Conservation (phyloP, 2,113 vertebrate species). For the Sminthopsis crassicaudata region DNA sequence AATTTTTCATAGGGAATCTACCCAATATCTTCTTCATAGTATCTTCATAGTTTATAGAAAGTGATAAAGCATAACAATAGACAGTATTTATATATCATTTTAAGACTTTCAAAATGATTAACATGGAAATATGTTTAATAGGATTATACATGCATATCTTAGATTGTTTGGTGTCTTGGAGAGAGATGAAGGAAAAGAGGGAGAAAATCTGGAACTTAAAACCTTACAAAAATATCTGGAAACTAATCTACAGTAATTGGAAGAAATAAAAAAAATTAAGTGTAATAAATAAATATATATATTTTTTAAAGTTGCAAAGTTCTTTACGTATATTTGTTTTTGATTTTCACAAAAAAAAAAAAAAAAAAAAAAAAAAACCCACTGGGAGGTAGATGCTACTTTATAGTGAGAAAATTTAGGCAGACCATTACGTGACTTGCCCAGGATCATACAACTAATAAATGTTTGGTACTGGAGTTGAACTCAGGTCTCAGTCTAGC, state of each 20-base stretch:
- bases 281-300: too few relatives aligned
- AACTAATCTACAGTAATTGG: too few relatives aligned
- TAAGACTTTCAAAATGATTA: background rate
- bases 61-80: background rate
- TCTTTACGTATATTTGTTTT: background rate
- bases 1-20: background rate
- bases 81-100: background rate
- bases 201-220: too few relatives aligned
- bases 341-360: background rate
- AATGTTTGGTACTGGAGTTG: background rate
- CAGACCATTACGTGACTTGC: background rate
- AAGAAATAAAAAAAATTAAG: too few relatives aligned
- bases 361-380: background rate
- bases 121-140: too few relatives aligned
- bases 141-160: too few relatives aligned
- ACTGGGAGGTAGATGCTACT: background rate
- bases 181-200: too few relatives aligned
- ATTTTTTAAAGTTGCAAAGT: background rate
- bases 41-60: background rate
- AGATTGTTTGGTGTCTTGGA: too few relatives aligned
- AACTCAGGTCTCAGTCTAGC: background rate
- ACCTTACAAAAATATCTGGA: too few relatives aligned
- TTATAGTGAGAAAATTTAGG: background rate
- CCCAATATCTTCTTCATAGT: background rate
- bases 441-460: background rate